Evolutionary conservation across 2,888 invertebrate species (phyloP), one percentile per base, ranked within the genome.

Genomic region (Leucozona laternaria): DNA sequence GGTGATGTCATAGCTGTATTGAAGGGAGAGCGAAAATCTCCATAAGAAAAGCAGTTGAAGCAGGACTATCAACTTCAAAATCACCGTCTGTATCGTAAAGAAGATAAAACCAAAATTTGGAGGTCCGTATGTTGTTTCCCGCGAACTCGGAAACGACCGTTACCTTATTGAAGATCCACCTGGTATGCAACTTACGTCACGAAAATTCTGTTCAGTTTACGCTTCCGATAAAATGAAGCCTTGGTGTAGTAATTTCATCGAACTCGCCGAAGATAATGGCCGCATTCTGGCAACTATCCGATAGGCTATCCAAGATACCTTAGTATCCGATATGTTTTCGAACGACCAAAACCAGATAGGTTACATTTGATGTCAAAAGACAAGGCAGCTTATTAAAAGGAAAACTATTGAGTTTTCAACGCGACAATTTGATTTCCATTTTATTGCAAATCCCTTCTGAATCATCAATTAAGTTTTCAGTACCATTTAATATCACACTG

Each of bases 101-200:
- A 13, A 31, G 77, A 34, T 10, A 58, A 53, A 11, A n/a, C 80
- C 82, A 0, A 82, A 85, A 58, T 88, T 77, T 31, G 22, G 68
- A 37, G 88, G 85, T 6, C n/a, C n/a, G 43, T 43, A 43, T 43
- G 43, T 43, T 43, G 43, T 43, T 43, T 43, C 84, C 0, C 64
- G 79, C 34, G 81, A 72, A 22, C 43, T 88, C 4, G 79, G 45
- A 7, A 88, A 88, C 8, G 88, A 88, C 40, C 58, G 87, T 4
- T 88, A 88, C 34, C 25, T 88, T 2, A n/a, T 88, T 2, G 86
- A 87, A 79, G 85, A 88, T 64, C 31, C 85, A 1, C 78, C 79
- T 10, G 83, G 88, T 25, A 62, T 85, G 57, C 60, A 78, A 17
- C 31, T 55, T 28, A 55, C 55, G 6, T 55, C 55, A 7, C 55